Evolutionary conservation across 2,797 vertebrate genomes (phyloP), one percentile per base, ranked within the genome.

Genomic region (Lophius americanus): DNA sequence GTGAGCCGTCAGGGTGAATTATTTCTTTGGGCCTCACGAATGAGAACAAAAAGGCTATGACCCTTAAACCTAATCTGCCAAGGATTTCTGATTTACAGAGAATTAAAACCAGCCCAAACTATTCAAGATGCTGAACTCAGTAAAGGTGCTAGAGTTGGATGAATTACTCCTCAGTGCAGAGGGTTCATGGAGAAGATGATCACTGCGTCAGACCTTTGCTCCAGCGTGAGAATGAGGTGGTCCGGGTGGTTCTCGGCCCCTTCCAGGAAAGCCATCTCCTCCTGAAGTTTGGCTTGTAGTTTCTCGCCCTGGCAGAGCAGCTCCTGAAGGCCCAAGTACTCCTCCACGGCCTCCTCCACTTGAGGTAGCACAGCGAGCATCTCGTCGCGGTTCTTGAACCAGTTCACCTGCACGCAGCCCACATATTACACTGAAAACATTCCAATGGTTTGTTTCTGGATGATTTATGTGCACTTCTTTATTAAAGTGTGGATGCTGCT

Each of bases 321-420:
- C 80, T 97, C 96, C 82, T 98, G 97, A 60, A 98, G 90, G 70
- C 88, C 94, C 53, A 99, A 85, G 82, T 99, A 98, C 79, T 98
- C 97, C 44, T 95, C 96, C 67, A 99, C 93, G 0, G 94, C 93
- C 71, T 91, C 92, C 51, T 99, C 96, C 88, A 99, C 84, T 80
- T 98, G 97, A 2, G 97, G 97, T 76, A 99, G 91, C 59, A 98
- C 95, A 4, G 89, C 89, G 70, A 97, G 89, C 96, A 99, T 98
- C 88, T 99, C 98, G 2, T 99, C 98, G 14, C 97, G 95, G 76
- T 99, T 99, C 89, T 98, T 99, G 81, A 99, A 99, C 98, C 98
- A 99, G 91, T 98, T 99, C 64, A 99, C 98, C 98, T 99, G 85
- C 36, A 58, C 6, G 54, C 1, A 58, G 43, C 8, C 2, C 51